Base-by-base conservation (phyloP, 2,797 vertebrate genomes). In the Cuculus canorus region DNA sequence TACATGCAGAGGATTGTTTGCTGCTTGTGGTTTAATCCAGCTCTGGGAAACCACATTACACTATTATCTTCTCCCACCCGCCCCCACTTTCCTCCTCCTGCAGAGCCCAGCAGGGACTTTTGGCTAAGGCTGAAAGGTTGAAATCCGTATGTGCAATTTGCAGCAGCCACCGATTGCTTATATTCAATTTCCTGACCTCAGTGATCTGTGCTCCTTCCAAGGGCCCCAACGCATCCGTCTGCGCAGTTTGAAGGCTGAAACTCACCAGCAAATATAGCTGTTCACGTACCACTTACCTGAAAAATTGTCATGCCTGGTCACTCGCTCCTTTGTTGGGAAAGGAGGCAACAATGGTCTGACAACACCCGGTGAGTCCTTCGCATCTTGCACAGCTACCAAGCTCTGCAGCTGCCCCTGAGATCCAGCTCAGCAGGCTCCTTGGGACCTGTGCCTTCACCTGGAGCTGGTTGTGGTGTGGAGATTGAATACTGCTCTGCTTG, bases 281-380 rank as follows among this genome's bases (percentile, higher is more conserved):
- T 9, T 78, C 60, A 28, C 39, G 4, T 13, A 14, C 17, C n/a
- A 3, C n/a, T 25, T 13, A 60, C 57, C 86, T 64, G 66, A 39
- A 47, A 76, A 72, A 21, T 6, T 35, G 0, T 7, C 35, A 5
- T 13, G 41, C 18, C 54, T 70, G 79, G 17, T 48, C 71, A 59
- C 5, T 39, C 9, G 17, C 50, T 60, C 33, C 27, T 17, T 54
- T n/a, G 33, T 3, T 68, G 28, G 59, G 66, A 19, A 47, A 56
- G 47, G 70, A 61, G 70, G 37, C 4, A 11, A 4, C 1, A 6
- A 17, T 0, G 8, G 2, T 9, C 39, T n/a, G 2, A 11, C 0
- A 5, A 9, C 8, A 48, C n/a, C 12, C 2, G 53, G 21, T 0
- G 4, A 88, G 47, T 10, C 10, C 71, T 35, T 22, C 13, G 66